Base-by-base conservation (phyloP, 2,888 invertebrate species). In the Xestoiulus laeticollis region DNA sequence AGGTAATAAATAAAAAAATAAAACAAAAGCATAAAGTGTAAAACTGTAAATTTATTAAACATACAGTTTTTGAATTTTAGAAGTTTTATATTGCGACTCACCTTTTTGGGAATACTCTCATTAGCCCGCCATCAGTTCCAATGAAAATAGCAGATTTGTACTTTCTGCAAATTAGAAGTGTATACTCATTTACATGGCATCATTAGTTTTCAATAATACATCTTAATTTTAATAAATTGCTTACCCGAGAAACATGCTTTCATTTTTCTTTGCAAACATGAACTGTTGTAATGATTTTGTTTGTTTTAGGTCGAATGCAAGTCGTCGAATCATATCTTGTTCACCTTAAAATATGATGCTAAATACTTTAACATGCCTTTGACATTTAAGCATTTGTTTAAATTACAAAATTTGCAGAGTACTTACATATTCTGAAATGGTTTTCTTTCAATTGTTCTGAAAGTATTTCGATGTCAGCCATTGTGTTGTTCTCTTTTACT, bases 21-120 rank as follows among this genome's bases (percentile, higher is more conserved):
- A 43, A 43, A 43, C 6, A 43, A 43, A 8, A 43, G 43, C 5
- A 8, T 43, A 43, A 43, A 38, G 87, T 89, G n/a, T n/a, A n/a
- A n/a, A n/a, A n/a, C n/a, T n/a, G n/a, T n/a, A n/a, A n/a, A n/a
- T n/a, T n/a, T n/a, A n/a, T n/a, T n/a, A n/a, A n/a, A n/a, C n/a
- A n/a, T n/a, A n/a, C n/a, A n/a, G n/a, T n/a, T n/a, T n/a, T 59
- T 33, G 85, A 88, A 84, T 22, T 89, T 89, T 33, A 88, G 85
- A 3, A 90, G 89, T 32, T 89, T 89, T 89, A 89, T 88, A 85
- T 32, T 89, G 89, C 30, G 88, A 91, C 89, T 87, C 92, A 90
- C 88, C 92, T 91, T 83, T 90, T 90, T 12, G 92, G 89, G 84
- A 91, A 89, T 0, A 90, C 22, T 88, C 85, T 38, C 22, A 85